Percentiles rank a stretch among this genome's conserved stretches.
These are phyloP conservation scores for Neodon shergylaensis DNA, from an alignment of 2,113 vertebrate species.

Conservation along the genomic window DNA sequence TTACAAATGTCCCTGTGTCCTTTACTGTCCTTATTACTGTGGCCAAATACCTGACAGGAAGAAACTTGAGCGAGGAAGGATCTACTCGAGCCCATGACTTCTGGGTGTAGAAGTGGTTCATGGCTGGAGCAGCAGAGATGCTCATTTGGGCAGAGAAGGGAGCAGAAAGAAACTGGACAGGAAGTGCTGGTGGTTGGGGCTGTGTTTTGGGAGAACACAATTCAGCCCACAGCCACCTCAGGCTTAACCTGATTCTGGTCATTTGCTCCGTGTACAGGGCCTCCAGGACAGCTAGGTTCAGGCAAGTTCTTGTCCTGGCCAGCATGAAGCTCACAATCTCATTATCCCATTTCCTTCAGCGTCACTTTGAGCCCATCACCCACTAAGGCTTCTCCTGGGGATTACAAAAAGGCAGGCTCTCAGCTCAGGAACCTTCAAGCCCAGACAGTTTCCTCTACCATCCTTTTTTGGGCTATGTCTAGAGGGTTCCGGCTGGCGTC, in stretches of 20 bases:
- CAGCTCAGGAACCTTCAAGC: fast-evolving
- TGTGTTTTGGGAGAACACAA: too few species aligned
- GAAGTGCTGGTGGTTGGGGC: neutral
- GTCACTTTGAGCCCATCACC: neutral
- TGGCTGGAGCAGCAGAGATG: neutral
- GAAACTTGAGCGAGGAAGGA: neutral
- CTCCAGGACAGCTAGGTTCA: neutral
- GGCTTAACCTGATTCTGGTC: neutral
- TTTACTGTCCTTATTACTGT: neutral
- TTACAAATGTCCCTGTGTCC: neutral
- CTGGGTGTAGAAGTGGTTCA: neutral
- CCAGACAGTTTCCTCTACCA: neutral
- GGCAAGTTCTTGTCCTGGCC: neutral
- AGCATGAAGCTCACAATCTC: neutral
- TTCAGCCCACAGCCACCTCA: neutral
- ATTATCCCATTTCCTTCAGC: neutral
- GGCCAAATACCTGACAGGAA: neutral
- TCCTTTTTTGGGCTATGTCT: neutral
- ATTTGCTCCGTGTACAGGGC: neutral
- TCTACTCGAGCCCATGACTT: neutral
- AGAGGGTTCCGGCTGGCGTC: neutral
- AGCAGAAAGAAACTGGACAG: neutral
- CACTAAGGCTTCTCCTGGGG: neutral
- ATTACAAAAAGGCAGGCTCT: neutral
- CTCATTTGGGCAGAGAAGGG: neutral